phyloP scores from a whole-genome alignment of 2,888 invertebrate species.

The Crioceris asparagi region DNA sequence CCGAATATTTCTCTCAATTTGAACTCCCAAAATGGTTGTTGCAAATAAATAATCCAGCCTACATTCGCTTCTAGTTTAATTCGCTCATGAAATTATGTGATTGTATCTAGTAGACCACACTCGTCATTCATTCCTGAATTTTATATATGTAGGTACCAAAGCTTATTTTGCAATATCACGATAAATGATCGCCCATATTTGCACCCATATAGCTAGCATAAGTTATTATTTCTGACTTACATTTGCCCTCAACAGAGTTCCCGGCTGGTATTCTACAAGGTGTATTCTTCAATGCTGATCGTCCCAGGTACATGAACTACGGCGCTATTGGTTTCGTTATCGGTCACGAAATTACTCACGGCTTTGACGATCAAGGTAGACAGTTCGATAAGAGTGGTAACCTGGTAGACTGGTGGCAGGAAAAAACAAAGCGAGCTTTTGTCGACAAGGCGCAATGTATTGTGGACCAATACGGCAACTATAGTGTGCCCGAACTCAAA shows the following conservation, averaged over 20 bases:
- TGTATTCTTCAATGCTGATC: conserved; percentile 77
- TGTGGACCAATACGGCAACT: conserved; percentile 88
- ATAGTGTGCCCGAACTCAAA: conserved; percentile 65
- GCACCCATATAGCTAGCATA: no score
- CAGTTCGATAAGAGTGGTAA: conserved; percentile 90
- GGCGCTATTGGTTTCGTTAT: conserved; percentile 87
- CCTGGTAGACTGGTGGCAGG: conserved; percentile 87
- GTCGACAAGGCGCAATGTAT: conserved; percentile 80
- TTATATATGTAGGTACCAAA: no score
- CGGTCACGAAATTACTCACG: conserved; percentile 87
- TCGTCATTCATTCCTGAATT: no score
- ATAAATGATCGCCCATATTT: no score
- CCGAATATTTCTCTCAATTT: no score
- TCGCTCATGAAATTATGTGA: no score
- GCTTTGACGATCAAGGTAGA: conserved; percentile 82
- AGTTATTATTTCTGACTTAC: no score
- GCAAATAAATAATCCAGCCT: no score
- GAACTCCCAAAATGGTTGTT: no score
- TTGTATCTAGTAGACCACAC: no score
- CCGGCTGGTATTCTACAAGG: conserved; percentile 91
- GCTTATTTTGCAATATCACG: no score
- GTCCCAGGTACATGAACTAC: conserved; percentile 87
- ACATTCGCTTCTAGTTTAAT: no score
- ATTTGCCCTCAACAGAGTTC: conserved; percentile 75
- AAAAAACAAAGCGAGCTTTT: conserved; percentile 71